phyloP scores from a whole-genome alignment of 2,888 invertebrate species.

The Synanthedon myopaeformis region DNA sequence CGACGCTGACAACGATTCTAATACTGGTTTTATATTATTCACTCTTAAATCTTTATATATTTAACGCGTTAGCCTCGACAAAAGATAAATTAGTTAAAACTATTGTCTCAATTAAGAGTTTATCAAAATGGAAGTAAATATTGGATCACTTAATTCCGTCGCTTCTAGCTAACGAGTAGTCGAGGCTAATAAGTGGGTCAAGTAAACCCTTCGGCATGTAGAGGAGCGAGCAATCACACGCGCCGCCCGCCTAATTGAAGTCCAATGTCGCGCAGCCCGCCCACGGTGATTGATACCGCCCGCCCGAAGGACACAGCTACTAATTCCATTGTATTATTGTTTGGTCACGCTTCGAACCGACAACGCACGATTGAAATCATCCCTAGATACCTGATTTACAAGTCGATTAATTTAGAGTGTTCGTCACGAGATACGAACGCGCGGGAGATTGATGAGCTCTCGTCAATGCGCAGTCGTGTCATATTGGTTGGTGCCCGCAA shows the following conservation, averaged over 20 bases:
- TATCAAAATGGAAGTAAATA: constrained; percentile 22
- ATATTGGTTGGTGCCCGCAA: constrained; percentile 27
- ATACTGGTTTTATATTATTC: too few species aligned
- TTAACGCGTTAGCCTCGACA: too few species aligned
- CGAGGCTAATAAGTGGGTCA: constrained; percentile 61
- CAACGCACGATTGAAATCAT: constrained; percentile 39
- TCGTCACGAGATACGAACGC: constrained; percentile 22
- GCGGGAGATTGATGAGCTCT: constrained; percentile 34
- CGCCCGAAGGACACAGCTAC: constrained; percentile 43
- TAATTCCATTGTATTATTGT: constrained; percentile 64
- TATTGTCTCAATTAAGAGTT: neutral
- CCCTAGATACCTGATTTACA: constrained; percentile 20
- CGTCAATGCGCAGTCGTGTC: constrained; percentile 21
- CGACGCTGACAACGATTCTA: too few species aligned
- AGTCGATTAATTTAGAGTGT: constrained; percentile 27
- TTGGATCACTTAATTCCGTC: constrained; percentile 42
- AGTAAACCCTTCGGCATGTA: constrained; percentile 58
- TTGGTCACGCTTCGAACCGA: constrained; percentile 41
- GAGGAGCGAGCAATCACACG: constrained; percentile 42
- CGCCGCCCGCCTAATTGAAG: constrained; percentile 68
- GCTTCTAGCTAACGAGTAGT: constrained; percentile 39
- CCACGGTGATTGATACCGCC: constrained; percentile 66
- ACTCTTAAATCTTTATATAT: too few species aligned
- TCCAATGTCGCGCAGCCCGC: constrained; percentile 66
- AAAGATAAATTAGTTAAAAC: neutral